Evolutionary conservation across 92 coral and sea anemone genomes (phyloP), one percentile per base, ranked within the genome.

Genomic region (Bergia sp.): DNA sequence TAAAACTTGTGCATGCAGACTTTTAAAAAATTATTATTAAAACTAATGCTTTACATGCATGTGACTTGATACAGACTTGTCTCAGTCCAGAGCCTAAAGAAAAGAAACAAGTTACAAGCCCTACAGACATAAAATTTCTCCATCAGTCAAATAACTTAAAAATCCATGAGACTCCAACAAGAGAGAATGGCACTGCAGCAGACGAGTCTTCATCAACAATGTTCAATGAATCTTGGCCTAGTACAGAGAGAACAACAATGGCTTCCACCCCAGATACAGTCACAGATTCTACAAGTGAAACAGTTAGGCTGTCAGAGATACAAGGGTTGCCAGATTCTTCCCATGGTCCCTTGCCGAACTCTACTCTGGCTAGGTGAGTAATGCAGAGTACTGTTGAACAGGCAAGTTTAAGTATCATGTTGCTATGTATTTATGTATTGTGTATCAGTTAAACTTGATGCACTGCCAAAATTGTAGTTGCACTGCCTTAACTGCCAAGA

Each of bases 201-300:
- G 91, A 90, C 16, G 98, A 95, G 73, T 86, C 89, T 43, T 95
- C 99, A 65, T 93, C 97, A 36, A 93, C 98, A 37, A 96, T 90
- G 88, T 97, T 97, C 85, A 92, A 97, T 69, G 99, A 97, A 91
- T 97, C 99, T 8, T 97, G 99, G 99, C 99, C 98, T 11, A 97
- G 99, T 76, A 96, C 99, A 18, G 99, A 95, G 78, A 81, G 90
- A 74, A 79, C 93, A 8, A 92, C 94, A 41, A 79, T 90, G 69
- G 89, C 92, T 12, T 92, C 95, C 74, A 92, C 92, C n/a, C 89
- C 64, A 42, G 90, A 91, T 74, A 87, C 92, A 42, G 88, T 86
- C 44, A 80, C 90, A 57, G 91, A 93, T 2, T 91, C 95, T 58
- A 94, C 99, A 29, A 96, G 89, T 72, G 96, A 96, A 73, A 92